Base-by-base conservation (phyloP, 2,113 vertebrate genomes). In the Eubucco bourcierii region DNA sequence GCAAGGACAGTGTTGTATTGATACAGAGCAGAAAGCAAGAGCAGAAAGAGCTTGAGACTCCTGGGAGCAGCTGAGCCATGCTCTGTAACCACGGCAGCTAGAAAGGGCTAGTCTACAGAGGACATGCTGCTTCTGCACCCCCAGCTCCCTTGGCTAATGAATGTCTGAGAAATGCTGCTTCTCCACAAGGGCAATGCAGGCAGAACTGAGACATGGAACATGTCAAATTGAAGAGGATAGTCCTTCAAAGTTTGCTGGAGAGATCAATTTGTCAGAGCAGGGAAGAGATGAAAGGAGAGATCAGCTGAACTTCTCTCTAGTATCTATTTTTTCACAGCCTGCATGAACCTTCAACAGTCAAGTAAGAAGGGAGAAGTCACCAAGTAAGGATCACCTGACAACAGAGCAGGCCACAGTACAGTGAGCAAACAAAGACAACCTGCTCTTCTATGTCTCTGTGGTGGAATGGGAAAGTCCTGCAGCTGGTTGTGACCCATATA, bases 81-180 rank as follows among this genome's bases (percentile, higher is more conserved):
- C 37, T 93, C 70, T 72, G 83, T 87, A 88, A 88, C 33, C 58
- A 65, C 87, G 92, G 84, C 31, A 80, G 70, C 41, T 72, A 72
- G 72, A 88, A 90, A 90, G 31, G 28, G 37, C 37, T 75, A 17
- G 37, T 75, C 64, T 37, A 59, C 88, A 94, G 44, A 60, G 29
- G 70, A 39, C 5, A 4, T 33, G 55, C 66, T 55, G 88, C 24
- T 90, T 81, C 34, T 52, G 79, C 6, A 16, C 3, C 12, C 33
- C 4, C 10, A 44, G 23, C 46, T 78, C 67, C 46, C 63, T 46
- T 41, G 27, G 16, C 59, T 87, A 90, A 80, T 59, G n/a, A 81
- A 72, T 16, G 13, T 68, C 63, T 46, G 71, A 92, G 78, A 84
- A 90, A 91, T 0, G 6, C 18, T 3, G 5, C 24, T 76, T 88